phyloP scores from a whole-genome alignment of 2,113 vertebrate genomes.

The Poeciliopsis prolifica region DNA sequence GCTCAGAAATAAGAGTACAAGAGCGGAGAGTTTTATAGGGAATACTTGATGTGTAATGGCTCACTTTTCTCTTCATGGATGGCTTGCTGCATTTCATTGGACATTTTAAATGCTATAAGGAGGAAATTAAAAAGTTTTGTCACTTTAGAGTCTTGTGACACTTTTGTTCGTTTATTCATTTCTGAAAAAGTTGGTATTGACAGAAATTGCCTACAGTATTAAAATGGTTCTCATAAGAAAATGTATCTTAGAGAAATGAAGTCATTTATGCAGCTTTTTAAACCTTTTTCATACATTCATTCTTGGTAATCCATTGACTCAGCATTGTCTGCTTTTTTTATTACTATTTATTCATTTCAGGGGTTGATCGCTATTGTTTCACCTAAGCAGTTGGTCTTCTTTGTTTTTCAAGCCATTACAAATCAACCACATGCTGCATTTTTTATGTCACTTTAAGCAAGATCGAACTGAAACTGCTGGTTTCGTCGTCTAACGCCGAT shows the following conservation, averaged over 20 bases:
- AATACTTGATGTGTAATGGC: slow-evolving; percentile 36
- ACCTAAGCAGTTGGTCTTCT: slow-evolving; percentile 39
- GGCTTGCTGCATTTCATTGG: slow-evolving; percentile 8
- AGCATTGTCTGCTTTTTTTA: slow-evolving; percentile 17
- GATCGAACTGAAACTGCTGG: slow-evolving; percentile 41
- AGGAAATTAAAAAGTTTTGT: background rate
- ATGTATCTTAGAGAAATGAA: background rate
- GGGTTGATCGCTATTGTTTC: slow-evolving; percentile 46
- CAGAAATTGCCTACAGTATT: background rate
- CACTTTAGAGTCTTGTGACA: background rate
- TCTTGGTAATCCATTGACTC: slow-evolving; percentile 12
- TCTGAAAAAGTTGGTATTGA: background rate
- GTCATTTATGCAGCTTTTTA: background rate
- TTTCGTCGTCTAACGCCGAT: slow-evolving; percentile 17
- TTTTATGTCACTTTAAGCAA: slow-evolving; percentile 58
- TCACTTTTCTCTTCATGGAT: slow-evolving; percentile 29
- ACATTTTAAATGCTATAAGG: slow-evolving; percentile 4
- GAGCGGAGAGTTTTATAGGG: slow-evolving; percentile 24
- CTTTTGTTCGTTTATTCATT: background rate
- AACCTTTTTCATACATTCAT: slow-evolving; percentile 6
- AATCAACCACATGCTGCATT: slow-evolving; percentile 57
- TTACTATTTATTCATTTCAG: slow-evolving; percentile 43
- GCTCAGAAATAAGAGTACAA: slow-evolving; percentile 35
- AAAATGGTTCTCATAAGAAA: background rate
- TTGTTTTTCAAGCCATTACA: slow-evolving; percentile 55